Conservation (phyloP, 2,888 invertebrate genomes). For the Meteorus colon region DNA sequence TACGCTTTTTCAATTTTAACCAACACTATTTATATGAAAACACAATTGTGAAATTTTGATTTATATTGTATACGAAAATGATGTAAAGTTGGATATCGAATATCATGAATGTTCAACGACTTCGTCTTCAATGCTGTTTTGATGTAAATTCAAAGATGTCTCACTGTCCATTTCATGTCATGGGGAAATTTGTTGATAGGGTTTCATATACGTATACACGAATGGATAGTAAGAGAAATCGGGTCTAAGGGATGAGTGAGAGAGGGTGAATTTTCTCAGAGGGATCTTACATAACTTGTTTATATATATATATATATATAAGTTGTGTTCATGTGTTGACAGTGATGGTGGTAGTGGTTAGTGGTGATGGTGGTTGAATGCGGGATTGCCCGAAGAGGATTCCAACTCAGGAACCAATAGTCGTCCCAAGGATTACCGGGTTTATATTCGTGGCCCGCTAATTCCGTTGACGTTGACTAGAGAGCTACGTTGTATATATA, state of each 20-base stretch:
- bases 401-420: conserved; percentile 34
- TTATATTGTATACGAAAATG: not conserved
- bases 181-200: not conserved
- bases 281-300: not conserved
- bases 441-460: conserved; percentile 37
- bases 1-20: not conserved
- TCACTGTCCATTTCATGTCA: not conserved
- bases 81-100: not conserved
- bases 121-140: not conserved
- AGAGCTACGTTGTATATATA: not conserved
- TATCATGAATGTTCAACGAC: conserved; percentile 12
- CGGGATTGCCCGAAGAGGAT: conserved; percentile 39
- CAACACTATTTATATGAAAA: not conserved
- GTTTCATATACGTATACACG: not conserved
- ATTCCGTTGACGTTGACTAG: conserved; percentile 37
- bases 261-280: not conserved
- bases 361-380: conserved; percentile 25
- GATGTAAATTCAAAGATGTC: not conserved
- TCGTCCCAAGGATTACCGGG: conserved; percentile 37
- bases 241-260: not conserved
- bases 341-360: not conserved
- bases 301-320: not conserved
- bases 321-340: not conserved
- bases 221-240: not conserved
- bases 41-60: not conserved